Percentiles rank a stretch among this genome's conserved stretches.
Evolutionary conservation across 2,888 invertebrate genomes (phyloP).

Genomic region (Yponomeuta cagnagella): DNA sequence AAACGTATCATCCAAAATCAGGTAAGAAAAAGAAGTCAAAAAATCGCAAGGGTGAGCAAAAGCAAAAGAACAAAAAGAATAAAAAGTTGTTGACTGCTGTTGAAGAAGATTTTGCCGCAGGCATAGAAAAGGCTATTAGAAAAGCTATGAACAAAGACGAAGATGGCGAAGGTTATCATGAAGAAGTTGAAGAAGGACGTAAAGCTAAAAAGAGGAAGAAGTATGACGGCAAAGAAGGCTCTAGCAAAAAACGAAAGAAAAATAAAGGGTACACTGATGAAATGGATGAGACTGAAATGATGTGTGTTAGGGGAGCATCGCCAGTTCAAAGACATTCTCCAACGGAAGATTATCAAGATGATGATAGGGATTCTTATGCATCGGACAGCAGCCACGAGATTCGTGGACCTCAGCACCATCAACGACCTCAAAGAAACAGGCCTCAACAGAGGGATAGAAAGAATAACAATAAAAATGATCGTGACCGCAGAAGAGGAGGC

Average conservation of each 20-base stretch:
- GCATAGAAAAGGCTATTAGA: conserved; percentile 86
- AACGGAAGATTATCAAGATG: conserved; percentile 57
- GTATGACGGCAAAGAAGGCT: conserved; percentile 73
- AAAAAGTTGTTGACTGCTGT: conserved; percentile 61
- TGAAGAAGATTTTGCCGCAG: conserved; percentile 86
- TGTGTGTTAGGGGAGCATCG: conserved; percentile 86
- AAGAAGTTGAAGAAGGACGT: conserved; percentile 67
- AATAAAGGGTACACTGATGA: conserved; percentile 70
- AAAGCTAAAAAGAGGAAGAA: conserved; percentile 77
- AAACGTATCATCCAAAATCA: conserved; percentile 57
- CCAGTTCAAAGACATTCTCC: conserved; percentile 65
- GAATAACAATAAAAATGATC: conserved; percentile 69
- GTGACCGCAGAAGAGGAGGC: conserved; percentile 62
- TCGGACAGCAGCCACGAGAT: conserved; percentile 75
- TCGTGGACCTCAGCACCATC: conserved; percentile 62
- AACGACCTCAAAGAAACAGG: conserved; percentile 59
- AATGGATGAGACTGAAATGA: conserved; percentile 86
- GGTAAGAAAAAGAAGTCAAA: conserved; percentile 72
- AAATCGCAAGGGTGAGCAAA: conserved; percentile 65
- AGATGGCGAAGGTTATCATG: conserved; percentile 57
- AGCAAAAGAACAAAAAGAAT: conserved; percentile 67
- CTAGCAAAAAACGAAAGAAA: conserved; percentile 75
- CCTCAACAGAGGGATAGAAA: conserved; percentile 60
- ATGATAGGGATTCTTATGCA: conserved; percentile 71
- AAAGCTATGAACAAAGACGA: conserved; percentile 84